These are phyloP conservation scores for Plestiodon gilberti DNA, from an alignment of 2,113 vertebrate genomes.

Conservation along the genomic window DNA sequence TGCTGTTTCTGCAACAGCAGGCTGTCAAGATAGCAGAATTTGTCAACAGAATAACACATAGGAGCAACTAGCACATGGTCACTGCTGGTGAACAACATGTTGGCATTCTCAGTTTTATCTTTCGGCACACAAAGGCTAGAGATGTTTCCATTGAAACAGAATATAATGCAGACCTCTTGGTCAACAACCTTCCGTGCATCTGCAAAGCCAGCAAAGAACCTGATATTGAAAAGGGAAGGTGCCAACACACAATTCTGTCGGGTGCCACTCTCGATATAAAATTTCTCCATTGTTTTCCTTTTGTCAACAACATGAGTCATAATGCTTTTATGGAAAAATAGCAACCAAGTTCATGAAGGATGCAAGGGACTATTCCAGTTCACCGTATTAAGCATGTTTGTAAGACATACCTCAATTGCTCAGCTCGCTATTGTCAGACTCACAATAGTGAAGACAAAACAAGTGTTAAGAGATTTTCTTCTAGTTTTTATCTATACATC, in stretches of 20 bases:
- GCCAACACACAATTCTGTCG: background rate
- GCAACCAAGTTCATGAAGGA: background rate
- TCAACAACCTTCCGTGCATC: background rate
- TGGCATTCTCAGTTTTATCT: background rate
- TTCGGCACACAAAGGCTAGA: background rate
- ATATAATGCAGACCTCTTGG: background rate
- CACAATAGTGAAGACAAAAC: background rate
- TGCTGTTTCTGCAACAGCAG: background rate
- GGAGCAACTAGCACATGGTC: background rate
- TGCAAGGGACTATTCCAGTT: background rate
- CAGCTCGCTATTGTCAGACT: too few relatives aligned
- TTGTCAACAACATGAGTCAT: background rate
- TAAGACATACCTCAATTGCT: too few relatives aligned
- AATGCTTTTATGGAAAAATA: background rate
- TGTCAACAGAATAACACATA: background rate
- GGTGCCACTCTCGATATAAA: slow-evolving; percentile 1
- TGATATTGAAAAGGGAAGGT: background rate
- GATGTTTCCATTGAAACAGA: background rate
- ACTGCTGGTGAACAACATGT: background rate
- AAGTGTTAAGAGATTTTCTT: background rate
- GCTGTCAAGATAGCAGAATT: slow-evolving; percentile 3
- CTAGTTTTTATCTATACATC: background rate
- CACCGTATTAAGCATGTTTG: background rate
- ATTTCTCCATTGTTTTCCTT: background rate
- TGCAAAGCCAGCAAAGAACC: background rate